Percentiles rank a stretch among this genome's conserved stretches.
These are phyloP conservation scores for Beris chalybata DNA, from an alignment of 2,888 invertebrate species.

Conservation along the genomic window DNA sequence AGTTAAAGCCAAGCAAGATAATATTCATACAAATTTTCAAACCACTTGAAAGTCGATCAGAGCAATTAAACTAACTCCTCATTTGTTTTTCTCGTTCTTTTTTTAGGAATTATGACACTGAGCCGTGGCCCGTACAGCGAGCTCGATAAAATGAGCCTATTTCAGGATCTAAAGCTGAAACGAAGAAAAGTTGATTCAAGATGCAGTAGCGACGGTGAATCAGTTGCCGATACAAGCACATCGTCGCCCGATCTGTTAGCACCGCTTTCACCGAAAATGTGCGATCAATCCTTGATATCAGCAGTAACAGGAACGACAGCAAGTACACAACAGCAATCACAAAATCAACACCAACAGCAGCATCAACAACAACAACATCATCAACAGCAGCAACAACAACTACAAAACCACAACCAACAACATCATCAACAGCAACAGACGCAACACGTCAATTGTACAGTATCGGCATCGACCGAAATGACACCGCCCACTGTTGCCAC, in stretches of 20 bases:
- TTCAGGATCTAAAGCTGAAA: conserved; percentile 97
- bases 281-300: conserved; percentile 56
- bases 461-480: conserved; percentile 50
- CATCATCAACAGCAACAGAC: conserved; percentile 40
- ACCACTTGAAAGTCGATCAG: no score
- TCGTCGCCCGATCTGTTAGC: conserved; percentile 86
- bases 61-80: neutral
- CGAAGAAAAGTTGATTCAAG: conserved; percentile 96
- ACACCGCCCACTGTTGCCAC: conserved; percentile 44
- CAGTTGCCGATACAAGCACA: conserved; percentile 90
- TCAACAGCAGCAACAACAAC: conserved; percentile 42
- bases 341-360: conserved; percentile 44
- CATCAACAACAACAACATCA: conserved; percentile 43
- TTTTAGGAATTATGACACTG: conserved; percentile 95
- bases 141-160: conserved; percentile 98
- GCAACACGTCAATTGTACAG: conserved; percentile 39
- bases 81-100: conserved; percentile 35
- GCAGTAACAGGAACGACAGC: conserved; percentile 41
- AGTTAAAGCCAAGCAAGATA: no score
- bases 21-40: no score
- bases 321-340: conserved; percentile 36
- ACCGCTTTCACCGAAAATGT: conserved; percentile 81
- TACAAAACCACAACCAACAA: conserved; percentile 38
- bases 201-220: conserved; percentile 96
- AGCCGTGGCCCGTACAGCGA: conserved; percentile 93